These are phyloP conservation scores for Araneus ventricosus DNA, from an alignment of 1,140 invertebrate genomes.

Conservation along the genomic window DNA sequence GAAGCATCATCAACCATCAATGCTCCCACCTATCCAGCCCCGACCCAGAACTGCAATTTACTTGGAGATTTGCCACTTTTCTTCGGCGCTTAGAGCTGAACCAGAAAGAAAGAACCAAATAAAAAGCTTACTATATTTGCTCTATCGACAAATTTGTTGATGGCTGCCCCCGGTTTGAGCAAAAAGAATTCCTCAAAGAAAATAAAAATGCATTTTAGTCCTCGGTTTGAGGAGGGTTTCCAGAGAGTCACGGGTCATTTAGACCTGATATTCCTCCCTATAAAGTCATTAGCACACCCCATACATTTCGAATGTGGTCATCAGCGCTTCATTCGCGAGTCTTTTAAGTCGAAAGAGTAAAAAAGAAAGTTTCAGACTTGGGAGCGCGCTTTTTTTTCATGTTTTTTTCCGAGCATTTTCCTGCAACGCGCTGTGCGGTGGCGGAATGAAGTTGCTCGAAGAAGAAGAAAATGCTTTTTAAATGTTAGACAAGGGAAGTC, in stretches of 20 bases:
- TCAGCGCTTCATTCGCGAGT: neutral
- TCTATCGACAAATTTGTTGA: slow-evolving; percentile 54
- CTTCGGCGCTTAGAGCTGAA: neutral
- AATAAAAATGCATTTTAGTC: neutral
- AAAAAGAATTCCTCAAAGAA: slow-evolving; percentile 26
- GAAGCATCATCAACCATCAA: slow-evolving; percentile 10
- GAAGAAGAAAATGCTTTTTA: slow-evolving; percentile 44
- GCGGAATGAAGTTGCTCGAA: neutral
- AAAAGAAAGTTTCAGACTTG: neutral
- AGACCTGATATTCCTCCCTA: slow-evolving; percentile 1
- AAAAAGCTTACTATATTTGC: neutral
- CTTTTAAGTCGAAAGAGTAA: neutral
- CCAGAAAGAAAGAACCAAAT: neutral
- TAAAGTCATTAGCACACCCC: slow-evolving; percentile 47
- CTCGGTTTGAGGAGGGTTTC: slow-evolving; percentile 4
- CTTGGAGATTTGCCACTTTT: neutral
- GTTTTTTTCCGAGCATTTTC: neutral
- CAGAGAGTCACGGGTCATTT: slow-evolving; percentile 55
- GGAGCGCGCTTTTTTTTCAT: too few species aligned
- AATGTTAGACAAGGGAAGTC: slow-evolving; percentile 37
- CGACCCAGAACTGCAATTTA: slow-evolving; percentile 44
- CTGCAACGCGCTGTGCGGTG: neutral
- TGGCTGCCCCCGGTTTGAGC: neutral
- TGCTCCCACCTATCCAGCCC: neutral
- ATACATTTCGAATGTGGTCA: slow-evolving; percentile 45